Conservation (phyloP, 2,888 invertebrate species). For the Strigamia maritima region DNA sequence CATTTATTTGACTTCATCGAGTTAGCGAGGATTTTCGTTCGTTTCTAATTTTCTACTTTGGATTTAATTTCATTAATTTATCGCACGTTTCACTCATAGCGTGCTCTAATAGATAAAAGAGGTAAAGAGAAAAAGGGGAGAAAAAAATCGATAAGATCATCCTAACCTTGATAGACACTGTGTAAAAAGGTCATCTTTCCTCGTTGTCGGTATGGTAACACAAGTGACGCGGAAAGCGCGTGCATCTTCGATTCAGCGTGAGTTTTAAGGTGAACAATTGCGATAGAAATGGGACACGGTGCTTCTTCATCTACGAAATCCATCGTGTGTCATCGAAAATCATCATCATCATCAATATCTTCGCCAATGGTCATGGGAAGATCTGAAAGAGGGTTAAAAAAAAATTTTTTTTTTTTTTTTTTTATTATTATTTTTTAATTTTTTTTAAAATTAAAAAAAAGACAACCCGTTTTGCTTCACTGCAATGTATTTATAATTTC, state of each 20-base stretch:
- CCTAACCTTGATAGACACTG: not conserved
- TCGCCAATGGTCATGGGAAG: not conserved
- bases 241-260: not conserved
- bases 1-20: not conserved
- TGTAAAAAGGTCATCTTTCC: not conserved
- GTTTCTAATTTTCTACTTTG: not conserved
- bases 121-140: not conserved
- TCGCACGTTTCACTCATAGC: not conserved
- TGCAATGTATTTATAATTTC: not conserved
- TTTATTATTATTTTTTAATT: too few species aligned
- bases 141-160: not conserved
- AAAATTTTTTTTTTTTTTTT: not conserved
- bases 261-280: not conserved
- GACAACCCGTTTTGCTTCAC: not conserved
- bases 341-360: not conserved
- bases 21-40: not conserved
- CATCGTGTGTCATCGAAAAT: not conserved
- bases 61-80: not conserved
- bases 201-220: constrained; percentile 11
- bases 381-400: not conserved
- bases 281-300: not conserved
- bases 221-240: not conserved
- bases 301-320: not conserved
- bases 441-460: too few species aligned
- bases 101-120: not conserved